These are phyloP conservation scores for Hanleya hanleyi DNA, from an alignment of 2,888 invertebrate species.

Conservation along the genomic window DNA sequence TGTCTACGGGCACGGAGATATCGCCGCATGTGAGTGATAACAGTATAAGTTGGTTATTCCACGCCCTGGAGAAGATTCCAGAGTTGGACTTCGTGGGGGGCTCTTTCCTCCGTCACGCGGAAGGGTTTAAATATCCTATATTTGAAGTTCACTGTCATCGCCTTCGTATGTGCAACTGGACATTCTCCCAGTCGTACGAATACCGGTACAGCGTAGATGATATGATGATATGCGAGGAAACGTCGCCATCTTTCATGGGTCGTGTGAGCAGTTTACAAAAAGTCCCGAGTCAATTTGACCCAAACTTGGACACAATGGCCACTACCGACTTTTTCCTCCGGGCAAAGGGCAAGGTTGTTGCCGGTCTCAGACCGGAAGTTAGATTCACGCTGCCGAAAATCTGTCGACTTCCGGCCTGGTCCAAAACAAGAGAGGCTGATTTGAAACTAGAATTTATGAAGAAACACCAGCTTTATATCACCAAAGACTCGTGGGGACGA, in stretches of 20 bases:
- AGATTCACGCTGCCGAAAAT: too few relatives aligned
- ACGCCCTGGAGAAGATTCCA: background rate
- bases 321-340: background rate
- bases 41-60: background rate
- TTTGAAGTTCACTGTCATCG: background rate
- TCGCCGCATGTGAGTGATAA: background rate
- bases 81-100: background rate
- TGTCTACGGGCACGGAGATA: background rate
- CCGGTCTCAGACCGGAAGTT: too few relatives aligned
- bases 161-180: background rate
- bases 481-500: too few relatives aligned
- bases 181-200: background rate
- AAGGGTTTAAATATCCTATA: background rate
- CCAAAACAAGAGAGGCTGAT: too few relatives aligned
- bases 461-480: too few relatives aligned
- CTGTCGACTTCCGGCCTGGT: too few relatives aligned
- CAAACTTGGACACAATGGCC: background rate
- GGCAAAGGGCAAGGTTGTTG: background rate
- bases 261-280: background rate
- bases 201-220: background rate
- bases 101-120: background rate
- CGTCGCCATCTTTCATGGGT: background rate
- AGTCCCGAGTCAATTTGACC: background rate
- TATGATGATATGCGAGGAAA: background rate
- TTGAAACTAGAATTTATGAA: too few relatives aligned